Base-by-base conservation (phyloP, 1,140 invertebrate species). In the Atta texana region DNA sequence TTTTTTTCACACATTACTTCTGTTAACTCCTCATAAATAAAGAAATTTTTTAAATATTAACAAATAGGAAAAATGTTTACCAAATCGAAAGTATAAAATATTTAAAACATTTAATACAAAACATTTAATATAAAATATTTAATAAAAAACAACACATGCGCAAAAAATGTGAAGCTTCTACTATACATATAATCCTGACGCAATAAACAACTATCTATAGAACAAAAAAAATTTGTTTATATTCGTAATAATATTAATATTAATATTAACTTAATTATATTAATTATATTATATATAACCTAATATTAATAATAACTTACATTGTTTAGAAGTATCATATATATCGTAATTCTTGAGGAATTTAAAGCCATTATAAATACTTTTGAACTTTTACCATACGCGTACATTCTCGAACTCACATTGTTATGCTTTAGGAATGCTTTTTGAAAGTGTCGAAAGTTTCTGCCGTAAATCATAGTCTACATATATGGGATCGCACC, bases 371-470 rank as follows among this genome's bases (percentile, higher is more conserved):
- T 61, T 6, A 78, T 51, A 78, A 78, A 78, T 64, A 78, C 24
- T 64, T 51, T 39, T 24, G 2, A 78, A 66, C 76, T 78, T 49
- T 7, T 12, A 24, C 14, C 31, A 59, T 21, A 24, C 34, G 21
- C 24, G 4, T 44, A 18, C 44, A 78, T n/a, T 64, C 39, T 21
- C 55, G 1, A 44, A 59, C 76, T 51, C 28, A 51, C 76, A 51
- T 64, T 78, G 59, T 51, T 51, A 16, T 16, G 16, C 76, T 28
- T 78, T 78, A 49, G 39, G 44, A 64, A 78, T 49, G 53, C 72
- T 59, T 75, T 75, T 57, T 75, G 76, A 64, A 78, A 64, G 24
- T 78, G 76, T 64, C 24, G 59, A 51, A 51, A 64, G 39, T 64
- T 69, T 8, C 21, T 53, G 39, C 0, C 44, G 44, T 78, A 78